Evolutionary conservation across 2,888 invertebrate species (phyloP).

Genomic region (Augiades crinisus): DNA sequence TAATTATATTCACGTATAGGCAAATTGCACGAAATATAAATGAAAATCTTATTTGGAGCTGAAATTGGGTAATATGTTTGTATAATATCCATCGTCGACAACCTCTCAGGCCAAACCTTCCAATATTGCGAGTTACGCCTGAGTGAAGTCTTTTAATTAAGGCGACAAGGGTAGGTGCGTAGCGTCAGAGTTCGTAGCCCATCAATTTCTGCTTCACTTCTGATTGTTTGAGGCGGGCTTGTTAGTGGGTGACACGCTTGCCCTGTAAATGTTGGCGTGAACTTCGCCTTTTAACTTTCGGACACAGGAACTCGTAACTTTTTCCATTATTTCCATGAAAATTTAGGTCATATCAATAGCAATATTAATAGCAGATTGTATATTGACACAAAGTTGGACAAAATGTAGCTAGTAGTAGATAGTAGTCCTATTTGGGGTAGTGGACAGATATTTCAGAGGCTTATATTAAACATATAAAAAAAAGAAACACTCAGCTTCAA

Average conservation of each 20-base stretch:
- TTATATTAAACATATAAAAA: too few relatives aligned
- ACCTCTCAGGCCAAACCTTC: conserved; percentile 48
- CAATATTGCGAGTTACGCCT: conserved; percentile 69
- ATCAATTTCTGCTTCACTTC: conserved; percentile 69
- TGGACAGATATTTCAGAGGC: too few relatives aligned
- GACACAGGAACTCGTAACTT: conserved; percentile 1
- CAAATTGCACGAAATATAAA: conserved; percentile 4
- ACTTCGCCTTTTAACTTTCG: conserved; percentile 8
- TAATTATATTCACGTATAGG: background rate
- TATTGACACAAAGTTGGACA: too few relatives aligned
- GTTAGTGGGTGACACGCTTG: conserved; percentile 45
- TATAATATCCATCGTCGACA: conserved; percentile 19
- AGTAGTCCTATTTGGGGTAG: too few relatives aligned
- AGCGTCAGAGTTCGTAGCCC: conserved; percentile 48
- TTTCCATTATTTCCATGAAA: background rate
- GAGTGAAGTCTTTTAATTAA: conserved; percentile 78
- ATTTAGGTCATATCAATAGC: background rate
- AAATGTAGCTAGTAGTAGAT: too few relatives aligned
- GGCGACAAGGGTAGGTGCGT: conserved; percentile 40
- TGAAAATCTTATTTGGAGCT: conserved; percentile 2
- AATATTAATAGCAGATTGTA: background rate
- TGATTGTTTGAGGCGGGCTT: conserved; percentile 65
- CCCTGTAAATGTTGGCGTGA: conserved; percentile 7
- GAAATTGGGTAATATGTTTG: conserved; percentile 13
- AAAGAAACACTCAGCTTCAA: too few relatives aligned